A percentile compares a stretch with the other conserved stretches of the same genome.
Conservation (phyloP, 2,113 vertebrate species). For the Eclectus roratus region DNA sequence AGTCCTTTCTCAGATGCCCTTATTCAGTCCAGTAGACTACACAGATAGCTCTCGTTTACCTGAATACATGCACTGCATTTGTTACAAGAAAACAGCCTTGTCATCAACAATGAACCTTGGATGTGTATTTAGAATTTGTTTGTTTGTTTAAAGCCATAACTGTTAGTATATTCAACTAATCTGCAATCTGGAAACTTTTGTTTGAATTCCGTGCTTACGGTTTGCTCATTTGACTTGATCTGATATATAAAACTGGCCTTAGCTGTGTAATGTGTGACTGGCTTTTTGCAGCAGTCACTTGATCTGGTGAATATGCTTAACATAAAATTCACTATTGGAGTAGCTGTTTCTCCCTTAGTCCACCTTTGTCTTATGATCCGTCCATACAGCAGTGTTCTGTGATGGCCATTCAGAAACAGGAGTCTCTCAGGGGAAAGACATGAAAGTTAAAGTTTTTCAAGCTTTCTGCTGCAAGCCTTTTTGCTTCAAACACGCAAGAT, state of each 20-base stretch:
- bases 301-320: background rate
- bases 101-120: background rate
- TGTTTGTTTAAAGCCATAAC: background rate
- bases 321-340: background rate
- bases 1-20: background rate
- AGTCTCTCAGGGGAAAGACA: background rate
- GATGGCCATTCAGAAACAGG: background rate
- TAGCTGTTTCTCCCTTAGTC: background rate
- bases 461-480: background rate
- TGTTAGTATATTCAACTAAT: background rate
- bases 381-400: background rate
- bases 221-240: background rate
- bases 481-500: background rate
- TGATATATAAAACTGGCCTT: background rate
- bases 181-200: background rate
- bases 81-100: background rate
- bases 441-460: background rate
- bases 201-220: background rate
- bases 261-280: background rate
- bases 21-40: background rate
- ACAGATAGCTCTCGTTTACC: background rate
- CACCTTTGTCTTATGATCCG: background rate
- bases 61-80: background rate
- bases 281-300: background rate
- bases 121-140: background rate